Evolutionary conservation across 1,140 invertebrate species (phyloP).

Genomic region (Bombus waltoni): DNA sequence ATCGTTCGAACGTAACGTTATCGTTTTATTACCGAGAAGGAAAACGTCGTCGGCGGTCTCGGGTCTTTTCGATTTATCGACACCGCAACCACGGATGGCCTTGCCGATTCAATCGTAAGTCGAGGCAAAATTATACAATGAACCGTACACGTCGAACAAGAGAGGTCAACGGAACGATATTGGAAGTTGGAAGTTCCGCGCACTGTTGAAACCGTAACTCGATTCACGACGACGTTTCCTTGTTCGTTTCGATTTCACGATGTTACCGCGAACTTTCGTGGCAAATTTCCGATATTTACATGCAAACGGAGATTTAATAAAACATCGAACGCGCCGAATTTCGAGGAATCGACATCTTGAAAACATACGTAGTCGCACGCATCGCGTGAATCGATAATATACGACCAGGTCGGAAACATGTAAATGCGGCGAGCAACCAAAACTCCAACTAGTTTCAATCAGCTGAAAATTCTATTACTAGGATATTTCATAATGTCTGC

Average conservation of each 20-base stretch:
- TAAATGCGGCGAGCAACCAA: constrained; percentile 27
- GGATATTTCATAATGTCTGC: constrained; percentile 24
- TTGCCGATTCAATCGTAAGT: background rate
- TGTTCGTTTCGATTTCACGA: background rate
- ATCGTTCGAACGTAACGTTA: background rate
- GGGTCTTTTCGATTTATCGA: background rate
- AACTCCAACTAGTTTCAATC: constrained; percentile 7
- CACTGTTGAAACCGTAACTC: background rate
- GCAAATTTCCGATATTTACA: constrained; percentile 11
- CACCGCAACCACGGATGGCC: background rate
- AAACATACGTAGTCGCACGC: background rate
- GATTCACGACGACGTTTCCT: background rate
- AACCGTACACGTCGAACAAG: background rate
- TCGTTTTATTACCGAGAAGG: constrained; percentile 14
- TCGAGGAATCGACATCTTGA: background rate
- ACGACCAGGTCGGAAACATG: constrained; percentile 9
- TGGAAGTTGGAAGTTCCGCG: background rate
- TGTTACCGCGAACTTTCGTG: background rate
- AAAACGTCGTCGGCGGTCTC: background rate
- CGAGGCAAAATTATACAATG: background rate
- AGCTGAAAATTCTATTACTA: constrained; percentile 25
- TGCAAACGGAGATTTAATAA: constrained; percentile 16
- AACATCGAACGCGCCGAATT: background rate
- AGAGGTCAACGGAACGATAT: background rate
- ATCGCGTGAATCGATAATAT: constrained; percentile 35